Conservation (phyloP, 2,888 invertebrate species). For the Campoplex nolae region DNA sequence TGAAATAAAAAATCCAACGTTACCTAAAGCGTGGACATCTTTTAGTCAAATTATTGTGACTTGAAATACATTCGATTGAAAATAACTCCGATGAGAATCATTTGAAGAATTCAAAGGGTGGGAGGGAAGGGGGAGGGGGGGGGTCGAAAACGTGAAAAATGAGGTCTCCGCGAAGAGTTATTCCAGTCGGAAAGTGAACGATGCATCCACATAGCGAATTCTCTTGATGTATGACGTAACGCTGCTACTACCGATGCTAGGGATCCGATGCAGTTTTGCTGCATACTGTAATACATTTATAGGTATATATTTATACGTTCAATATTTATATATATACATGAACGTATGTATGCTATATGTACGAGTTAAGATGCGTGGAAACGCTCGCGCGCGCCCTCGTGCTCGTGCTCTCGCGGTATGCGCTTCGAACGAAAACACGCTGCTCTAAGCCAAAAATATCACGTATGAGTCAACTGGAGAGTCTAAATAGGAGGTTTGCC, state of each 20-base stretch:
- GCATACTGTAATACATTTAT: constrained; percentile 20
- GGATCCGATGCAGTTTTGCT: constrained; percentile 40
- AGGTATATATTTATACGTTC: not conserved
- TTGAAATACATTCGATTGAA: not conserved
- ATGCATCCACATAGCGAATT: constrained; percentile 47
- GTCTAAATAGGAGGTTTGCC: constrained; percentile 80
- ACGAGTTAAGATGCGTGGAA: constrained; percentile 65
- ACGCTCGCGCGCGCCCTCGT: constrained; percentile 59
- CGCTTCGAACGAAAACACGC: constrained; percentile 78
- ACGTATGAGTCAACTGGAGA: constrained; percentile 78
- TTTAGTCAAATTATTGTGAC: not conserved
- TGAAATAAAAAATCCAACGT: not conserved
- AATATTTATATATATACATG: not conserved
- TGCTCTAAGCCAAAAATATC: constrained; percentile 76
- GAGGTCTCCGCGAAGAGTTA: constrained; percentile 16
- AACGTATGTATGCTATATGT: not conserved
- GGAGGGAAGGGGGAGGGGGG: not conserved
- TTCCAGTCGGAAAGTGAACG: constrained; percentile 47
- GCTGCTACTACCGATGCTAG: constrained; percentile 21
- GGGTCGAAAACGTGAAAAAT: constrained; percentile 5
- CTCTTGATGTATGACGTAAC: constrained; percentile 63
- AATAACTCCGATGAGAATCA: not conserved
- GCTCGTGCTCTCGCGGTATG: constrained; percentile 70
- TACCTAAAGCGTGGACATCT: not conserved
- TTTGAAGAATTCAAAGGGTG: not conserved